Percentiles rank a stretch among this genome's conserved stretches.
Conservation (phyloP, 92 coral and sea anemone genomes). For the Virgularia gustaviana region DNA sequence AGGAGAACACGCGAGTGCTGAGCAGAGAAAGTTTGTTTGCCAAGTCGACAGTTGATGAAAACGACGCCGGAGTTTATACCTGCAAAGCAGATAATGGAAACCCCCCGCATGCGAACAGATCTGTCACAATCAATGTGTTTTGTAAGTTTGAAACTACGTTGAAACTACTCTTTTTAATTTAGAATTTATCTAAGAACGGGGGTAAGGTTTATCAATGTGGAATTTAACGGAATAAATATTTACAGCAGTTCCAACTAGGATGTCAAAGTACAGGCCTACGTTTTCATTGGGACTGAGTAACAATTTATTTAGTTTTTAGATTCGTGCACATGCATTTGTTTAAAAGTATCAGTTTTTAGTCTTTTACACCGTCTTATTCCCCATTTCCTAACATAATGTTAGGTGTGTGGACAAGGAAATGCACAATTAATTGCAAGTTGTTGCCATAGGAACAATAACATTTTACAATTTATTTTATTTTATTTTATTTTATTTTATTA, state of each 20-base stretch:
- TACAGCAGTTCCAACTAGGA: too few relatives aligned
- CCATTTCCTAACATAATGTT: too few relatives aligned
- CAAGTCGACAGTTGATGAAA: conserved; percentile 44
- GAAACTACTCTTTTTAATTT: background rate
- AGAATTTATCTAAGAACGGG: background rate
- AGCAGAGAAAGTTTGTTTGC: conserved; percentile 45
- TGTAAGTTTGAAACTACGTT: conserved; percentile 60
- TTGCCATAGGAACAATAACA: too few relatives aligned
- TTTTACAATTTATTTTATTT: too few relatives aligned
- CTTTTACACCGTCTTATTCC: too few relatives aligned
- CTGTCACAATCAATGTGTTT: conserved; percentile 58
- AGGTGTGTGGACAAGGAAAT: too few relatives aligned
- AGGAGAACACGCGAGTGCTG: conserved; percentile 40
- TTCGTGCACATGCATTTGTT: background rate
- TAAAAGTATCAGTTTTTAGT: too few relatives aligned
- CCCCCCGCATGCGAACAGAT: conserved; percentile 46
- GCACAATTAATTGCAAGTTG: too few relatives aligned
- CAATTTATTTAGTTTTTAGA: too few relatives aligned
- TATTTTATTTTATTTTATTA: too few relatives aligned
- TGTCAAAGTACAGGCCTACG: too few relatives aligned
- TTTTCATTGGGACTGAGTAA: too few relatives aligned
- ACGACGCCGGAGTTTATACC: conserved; percentile 69
- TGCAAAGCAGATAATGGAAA: conserved; percentile 70
- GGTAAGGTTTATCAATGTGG: background rate
- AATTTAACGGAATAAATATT: background rate